Evolutionary conservation across 2,113 vertebrate species (phyloP).

Genomic region (Scomber scombrus): DNA sequence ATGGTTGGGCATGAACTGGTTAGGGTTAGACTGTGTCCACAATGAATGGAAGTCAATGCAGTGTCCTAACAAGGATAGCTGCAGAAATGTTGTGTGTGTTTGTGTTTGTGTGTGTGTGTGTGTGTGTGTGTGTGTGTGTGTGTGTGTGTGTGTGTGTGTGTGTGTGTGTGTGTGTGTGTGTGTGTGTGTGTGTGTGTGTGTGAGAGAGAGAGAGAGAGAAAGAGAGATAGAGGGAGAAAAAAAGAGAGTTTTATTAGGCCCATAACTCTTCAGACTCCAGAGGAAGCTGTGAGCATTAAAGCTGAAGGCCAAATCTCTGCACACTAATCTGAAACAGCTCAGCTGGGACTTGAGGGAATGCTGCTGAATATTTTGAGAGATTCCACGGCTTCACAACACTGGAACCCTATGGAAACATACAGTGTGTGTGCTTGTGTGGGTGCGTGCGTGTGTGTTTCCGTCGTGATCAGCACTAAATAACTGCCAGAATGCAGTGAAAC

Average conservation of each 20-base stretch:
- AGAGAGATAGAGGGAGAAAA: not conserved
- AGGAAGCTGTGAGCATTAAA: constrained; percentile 69
- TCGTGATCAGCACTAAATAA: too few species aligned
- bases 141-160: constrained; percentile 3
- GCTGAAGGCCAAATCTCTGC: constrained; percentile 71
- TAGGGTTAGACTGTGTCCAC: too few species aligned
- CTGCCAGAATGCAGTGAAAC: too few species aligned
- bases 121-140: not conserved
- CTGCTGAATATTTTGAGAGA: constrained; percentile 29
- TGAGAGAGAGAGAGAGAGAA: not conserved
- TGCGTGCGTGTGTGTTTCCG: too few species aligned
- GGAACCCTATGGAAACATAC: not conserved
- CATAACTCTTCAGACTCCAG: constrained; percentile 71
- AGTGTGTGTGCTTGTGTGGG: not conserved
- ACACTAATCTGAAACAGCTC: constrained; percentile 63
- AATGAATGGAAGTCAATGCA: too few species aligned
- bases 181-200: constrained; percentile 14
- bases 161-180: not conserved
- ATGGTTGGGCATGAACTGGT: too few species aligned
- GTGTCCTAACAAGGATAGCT: too few species aligned
- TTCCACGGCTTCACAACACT: constrained; percentile 11
- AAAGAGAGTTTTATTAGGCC: constrained; percentile 69
- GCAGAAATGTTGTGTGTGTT: not conserved
- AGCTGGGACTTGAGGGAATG: constrained; percentile 41
- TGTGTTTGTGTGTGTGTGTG: not conserved